These are phyloP conservation scores for Kradibia gibbosae DNA, from an alignment of 1,140 invertebrate species.

Conservation along the genomic window DNA sequence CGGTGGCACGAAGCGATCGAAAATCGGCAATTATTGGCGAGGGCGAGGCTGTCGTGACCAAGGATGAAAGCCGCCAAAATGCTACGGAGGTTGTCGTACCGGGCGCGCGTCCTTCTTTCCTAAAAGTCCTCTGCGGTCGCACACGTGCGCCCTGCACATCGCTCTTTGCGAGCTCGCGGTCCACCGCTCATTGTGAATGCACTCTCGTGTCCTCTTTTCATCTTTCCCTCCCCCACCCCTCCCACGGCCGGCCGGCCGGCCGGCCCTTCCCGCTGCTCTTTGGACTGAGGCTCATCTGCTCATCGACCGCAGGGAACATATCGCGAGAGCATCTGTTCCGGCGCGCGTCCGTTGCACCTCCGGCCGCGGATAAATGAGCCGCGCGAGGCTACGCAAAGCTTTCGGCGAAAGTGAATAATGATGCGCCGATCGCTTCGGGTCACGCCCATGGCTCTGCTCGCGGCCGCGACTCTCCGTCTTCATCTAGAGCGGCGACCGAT, in stretches of 20 bases:
- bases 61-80: too few relatives aligned
- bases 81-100: background rate
- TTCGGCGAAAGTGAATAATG: slow-evolving; percentile 23
- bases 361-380: background rate
- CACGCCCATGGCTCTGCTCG: too few relatives aligned
- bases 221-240: background rate
- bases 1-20: background rate
- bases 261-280: background rate
- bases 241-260: background rate
- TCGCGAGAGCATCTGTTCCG: slow-evolving; percentile 39
- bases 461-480: too few relatives aligned
- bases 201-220: background rate
- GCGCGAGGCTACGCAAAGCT: background rate
- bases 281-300: slow-evolving; percentile 26
- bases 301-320: slow-evolving; percentile 44
- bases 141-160: slow-evolving; percentile 3
- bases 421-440: background rate
- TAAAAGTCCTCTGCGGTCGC: slow-evolving; percentile 33
- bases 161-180: background rate
- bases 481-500: too few relatives aligned
- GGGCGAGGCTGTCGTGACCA: too few relatives aligned
- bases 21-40: too few relatives aligned
- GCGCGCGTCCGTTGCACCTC: background rate
- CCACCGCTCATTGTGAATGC: background rate
- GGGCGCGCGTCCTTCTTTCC: background rate